Conservation (phyloP, 2,888 invertebrate genomes). For the Agrotis segetum region DNA sequence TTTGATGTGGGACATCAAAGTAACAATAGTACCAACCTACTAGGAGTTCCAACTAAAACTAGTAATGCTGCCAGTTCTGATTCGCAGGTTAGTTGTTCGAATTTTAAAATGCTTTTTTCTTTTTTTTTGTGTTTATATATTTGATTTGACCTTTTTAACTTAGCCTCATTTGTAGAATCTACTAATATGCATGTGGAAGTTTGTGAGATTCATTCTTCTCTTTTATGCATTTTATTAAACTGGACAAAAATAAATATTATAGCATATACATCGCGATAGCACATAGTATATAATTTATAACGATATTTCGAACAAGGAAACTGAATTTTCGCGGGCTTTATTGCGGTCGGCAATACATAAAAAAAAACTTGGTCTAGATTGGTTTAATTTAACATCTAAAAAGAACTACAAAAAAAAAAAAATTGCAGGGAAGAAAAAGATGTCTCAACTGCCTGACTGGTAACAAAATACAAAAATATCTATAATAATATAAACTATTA, state of each 20-base stretch:
- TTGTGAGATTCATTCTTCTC: background rate
- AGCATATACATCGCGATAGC: background rate
- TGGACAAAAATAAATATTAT: too few relatives aligned
- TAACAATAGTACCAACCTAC: slow-evolving; percentile 66
- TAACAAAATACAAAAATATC: too few relatives aligned
- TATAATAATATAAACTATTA: too few relatives aligned
- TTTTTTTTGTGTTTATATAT: background rate
- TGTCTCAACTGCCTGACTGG: too few relatives aligned
- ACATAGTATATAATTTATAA: background rate
- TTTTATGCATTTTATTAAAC: too few relatives aligned
- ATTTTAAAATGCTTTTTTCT: slow-evolving; percentile 6
- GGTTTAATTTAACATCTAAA: too few relatives aligned
- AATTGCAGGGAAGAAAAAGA: too few relatives aligned
- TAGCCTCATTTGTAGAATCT: background rate
- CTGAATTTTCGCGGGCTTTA: too few relatives aligned
- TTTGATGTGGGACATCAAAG: slow-evolving; percentile 82
- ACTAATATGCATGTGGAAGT: background rate
- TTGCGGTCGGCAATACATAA: background rate
- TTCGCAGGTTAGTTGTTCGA: slow-evolving; percentile 85
- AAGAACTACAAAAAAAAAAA: too few relatives aligned
- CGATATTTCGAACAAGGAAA: background rate
- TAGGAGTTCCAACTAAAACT: slow-evolving; percentile 77
- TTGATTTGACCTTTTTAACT: background rate
- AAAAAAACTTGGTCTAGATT: too few relatives aligned
- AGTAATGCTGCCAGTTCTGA: slow-evolving; percentile 81